Conservation (phyloP, 2,113 vertebrate species). For the zebrafish (Danio rerio) region GRCz12tu NC_133184.1:27463001-27463500, state of each 20-base stretch:
- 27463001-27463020: conserved; percentile 94
- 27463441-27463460: conserved; percentile 83
- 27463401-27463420: conserved; percentile 86
- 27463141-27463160: conserved; percentile 94
- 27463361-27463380: conserved; percentile 83
- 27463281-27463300: conserved; percentile 80
- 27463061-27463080: conserved; percentile 93
- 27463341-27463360: conserved; percentile 83
- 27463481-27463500: conserved; percentile 81
- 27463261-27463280: conserved; percentile 90
- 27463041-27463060: conserved; percentile 89
- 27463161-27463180: conserved; percentile 88
- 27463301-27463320: conserved; percentile 75
- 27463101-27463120: conserved; percentile 91
- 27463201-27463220: conserved; percentile 87
- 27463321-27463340: conserved; percentile 84
- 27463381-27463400: conserved; percentile 85
- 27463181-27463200: conserved; percentile 87
- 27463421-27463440: conserved; percentile 88
- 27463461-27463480: conserved; percentile 82
- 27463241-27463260: conserved; percentile 90
- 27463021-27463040: conserved; percentile 93
- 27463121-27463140: conserved; percentile 95
- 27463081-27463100: conserved; percentile 94
- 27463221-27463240: conserved; percentile 91